Percentiles rank a stretch among this genome's conserved stretches.
phyloP scores from a whole-genome alignment of 2,888 invertebrate genomes.

The Acleris sparsana region DNA sequence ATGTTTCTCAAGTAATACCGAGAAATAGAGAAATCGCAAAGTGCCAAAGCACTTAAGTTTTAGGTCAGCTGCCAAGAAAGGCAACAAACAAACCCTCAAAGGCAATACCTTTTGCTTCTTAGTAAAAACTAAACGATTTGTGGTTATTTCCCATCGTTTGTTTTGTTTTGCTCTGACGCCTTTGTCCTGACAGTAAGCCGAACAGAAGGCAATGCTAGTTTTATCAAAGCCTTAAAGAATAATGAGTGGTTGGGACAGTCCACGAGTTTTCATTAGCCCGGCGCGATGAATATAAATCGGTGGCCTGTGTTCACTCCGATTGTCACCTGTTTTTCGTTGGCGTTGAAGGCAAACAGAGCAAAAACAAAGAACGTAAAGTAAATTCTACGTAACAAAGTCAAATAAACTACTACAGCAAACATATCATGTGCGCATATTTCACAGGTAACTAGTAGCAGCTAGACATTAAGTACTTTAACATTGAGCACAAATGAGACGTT shows the following conservation, averaged over 20 bases:
- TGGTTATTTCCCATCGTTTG: conserved; percentile 8
- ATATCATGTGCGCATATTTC: too few relatives aligned
- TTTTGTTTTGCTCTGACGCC: conserved; percentile 1
- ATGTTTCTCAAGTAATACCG: too few relatives aligned
- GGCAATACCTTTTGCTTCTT: conserved; percentile 7
- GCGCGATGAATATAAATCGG: conserved; percentile 8
- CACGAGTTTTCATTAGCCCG: conserved; percentile 1
- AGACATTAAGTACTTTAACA: too few relatives aligned
- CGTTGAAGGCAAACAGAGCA: too few relatives aligned
- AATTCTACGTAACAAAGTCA: too few relatives aligned
- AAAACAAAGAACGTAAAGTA: too few relatives aligned
- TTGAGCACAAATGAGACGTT: too few relatives aligned
- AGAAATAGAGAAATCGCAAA: too few relatives aligned
- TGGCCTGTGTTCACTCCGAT: background rate
- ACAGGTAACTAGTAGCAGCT: too few relatives aligned
- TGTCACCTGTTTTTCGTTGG: too few relatives aligned
- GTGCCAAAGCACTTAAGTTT: background rate
- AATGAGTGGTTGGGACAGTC: conserved; percentile 5
- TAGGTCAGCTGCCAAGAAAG: background rate
- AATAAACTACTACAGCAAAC: too few relatives aligned
- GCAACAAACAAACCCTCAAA: background rate
- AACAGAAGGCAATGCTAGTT: background rate
- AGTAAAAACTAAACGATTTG: conserved; percentile 13
- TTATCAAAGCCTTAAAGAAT: conserved; percentile 2
- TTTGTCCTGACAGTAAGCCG: background rate